These are phyloP conservation scores for Phthorimaea operculella DNA, from an alignment of 1,140 invertebrate species.

Conservation along the genomic window DNA sequence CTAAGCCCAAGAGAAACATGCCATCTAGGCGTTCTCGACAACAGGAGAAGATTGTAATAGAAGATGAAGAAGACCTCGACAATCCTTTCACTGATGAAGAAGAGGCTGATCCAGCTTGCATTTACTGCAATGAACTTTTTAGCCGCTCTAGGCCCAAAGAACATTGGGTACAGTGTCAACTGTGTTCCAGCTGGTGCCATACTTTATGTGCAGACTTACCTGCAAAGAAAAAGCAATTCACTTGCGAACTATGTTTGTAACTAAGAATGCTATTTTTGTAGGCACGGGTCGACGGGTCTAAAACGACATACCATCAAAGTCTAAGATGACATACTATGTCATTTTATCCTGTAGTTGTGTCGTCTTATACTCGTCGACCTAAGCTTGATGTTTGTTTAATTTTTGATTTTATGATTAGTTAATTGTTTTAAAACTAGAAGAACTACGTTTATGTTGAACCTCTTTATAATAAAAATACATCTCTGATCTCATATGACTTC, in stretches of 20 bases:
- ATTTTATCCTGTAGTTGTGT: background rate
- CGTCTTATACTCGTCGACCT: background rate
- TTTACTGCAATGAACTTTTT: conserved; percentile 5
- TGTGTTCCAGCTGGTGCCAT: background rate
- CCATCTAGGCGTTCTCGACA: too few relatives aligned
- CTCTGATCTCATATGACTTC: background rate
- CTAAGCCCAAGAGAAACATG: too few relatives aligned
- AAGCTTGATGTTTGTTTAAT: background rate
- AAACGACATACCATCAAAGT: background rate
- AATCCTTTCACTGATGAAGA: too few relatives aligned
- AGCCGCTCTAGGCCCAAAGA: conserved; percentile 6
- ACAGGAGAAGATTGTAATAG: background rate
- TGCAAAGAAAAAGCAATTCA: background rate
- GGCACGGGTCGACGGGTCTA: background rate
- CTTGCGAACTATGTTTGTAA: conserved; percentile 1
- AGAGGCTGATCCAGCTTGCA: too few relatives aligned
- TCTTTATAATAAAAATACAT: background rate
- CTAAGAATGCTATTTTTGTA: background rate
- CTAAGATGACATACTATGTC: conserved; percentile 2
- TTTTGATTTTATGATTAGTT: background rate
- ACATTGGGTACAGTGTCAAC: conserved; percentile 2
- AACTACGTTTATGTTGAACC: background rate
- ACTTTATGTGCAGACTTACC: background rate
- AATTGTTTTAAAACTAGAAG: background rate
- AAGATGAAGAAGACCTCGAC: too few relatives aligned